Evolutionary conservation across 2,888 invertebrate genomes (phyloP), one percentile per base, ranked within the genome.

Genomic region (Crossocerus cetratus): DNA sequence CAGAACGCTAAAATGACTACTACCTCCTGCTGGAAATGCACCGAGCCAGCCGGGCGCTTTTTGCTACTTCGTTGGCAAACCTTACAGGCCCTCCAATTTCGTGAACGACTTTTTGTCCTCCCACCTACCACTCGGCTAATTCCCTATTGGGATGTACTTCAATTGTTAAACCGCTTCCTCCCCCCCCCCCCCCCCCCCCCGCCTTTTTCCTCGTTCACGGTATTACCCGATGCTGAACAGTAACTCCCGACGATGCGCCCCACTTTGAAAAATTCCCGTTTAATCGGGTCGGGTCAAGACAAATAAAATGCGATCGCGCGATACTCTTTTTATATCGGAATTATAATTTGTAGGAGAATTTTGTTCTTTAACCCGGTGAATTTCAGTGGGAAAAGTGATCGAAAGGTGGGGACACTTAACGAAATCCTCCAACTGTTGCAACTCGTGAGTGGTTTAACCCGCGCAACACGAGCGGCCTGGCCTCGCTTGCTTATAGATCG

Each of bases 371-470:
- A 8, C 11, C 32, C 32, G 5, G 32, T 32, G 32, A n/a, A n/a
- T n/a, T n/a, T n/a, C n/a, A n/a, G n/a, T n/a, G n/a, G n/a, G n/a
- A 32, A 11, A 32, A 1, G 32, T 32, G 32, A 32, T 32, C 32
- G 32, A 32, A 32, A 1, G 11, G 32, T 32, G 32, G 8, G 3
- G 0, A 11, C 32, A 11, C 32, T 32, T 32, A 32, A 32, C 32
- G 11, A 32, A 32, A 32, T 32, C 32, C 3, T 32, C 11, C 32
- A 32, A 32, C 32, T 4, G 32, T 32, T 32, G 5, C 32, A 58
- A n/a, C 66, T 77, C 67, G 76, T 78, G 76, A 72, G 18, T 64
- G 69, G 68, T 73, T 78, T 77, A 75, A 64, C 69, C 58, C 64
- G 58, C 23, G 76, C 11, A 58, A 3, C 65, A 32, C 21, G 63